Conservation (phyloP, 2,888 invertebrate species). For the Nephrotoma guestfalica region DNA sequence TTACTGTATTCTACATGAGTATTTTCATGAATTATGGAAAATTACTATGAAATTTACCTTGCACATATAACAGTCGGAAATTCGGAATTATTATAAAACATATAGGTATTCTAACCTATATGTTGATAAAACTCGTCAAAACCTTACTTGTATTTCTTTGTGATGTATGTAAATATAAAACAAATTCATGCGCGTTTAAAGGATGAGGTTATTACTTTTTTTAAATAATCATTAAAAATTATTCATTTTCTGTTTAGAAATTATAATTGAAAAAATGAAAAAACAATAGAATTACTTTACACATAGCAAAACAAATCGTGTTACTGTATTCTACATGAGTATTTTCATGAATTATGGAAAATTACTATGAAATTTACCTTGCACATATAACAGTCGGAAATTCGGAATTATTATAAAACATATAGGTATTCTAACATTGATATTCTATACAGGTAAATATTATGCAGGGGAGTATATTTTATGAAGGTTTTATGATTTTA, state of each 20-base stretch:
- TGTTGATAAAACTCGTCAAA: background rate
- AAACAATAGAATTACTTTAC: background rate
- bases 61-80: too few relatives aligned
- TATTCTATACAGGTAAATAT: too few relatives aligned
- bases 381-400: too few relatives aligned
- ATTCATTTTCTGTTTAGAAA: background rate
- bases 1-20: background rate
- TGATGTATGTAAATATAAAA: background rate
- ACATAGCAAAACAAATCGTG: background rate
- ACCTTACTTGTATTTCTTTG: background rate
- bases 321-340: background rate
- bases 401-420: too few relatives aligned
- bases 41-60: background rate
- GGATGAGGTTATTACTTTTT: background rate
- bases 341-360: background rate
- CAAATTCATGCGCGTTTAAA: background rate
- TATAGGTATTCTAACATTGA: too few relatives aligned
- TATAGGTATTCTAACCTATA: too few relatives aligned
- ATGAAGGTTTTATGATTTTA: too few relatives aligned
- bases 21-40: background rate
- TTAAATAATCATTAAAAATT: background rate
- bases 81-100: too few relatives aligned
- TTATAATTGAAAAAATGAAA: background rate
- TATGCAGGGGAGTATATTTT: too few relatives aligned
- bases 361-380: too few relatives aligned